Evolutionary conservation across 1,140 invertebrate genomes (phyloP), one percentile per base, ranked within the genome.

Genomic region (Drosophila murphyi): DNA sequence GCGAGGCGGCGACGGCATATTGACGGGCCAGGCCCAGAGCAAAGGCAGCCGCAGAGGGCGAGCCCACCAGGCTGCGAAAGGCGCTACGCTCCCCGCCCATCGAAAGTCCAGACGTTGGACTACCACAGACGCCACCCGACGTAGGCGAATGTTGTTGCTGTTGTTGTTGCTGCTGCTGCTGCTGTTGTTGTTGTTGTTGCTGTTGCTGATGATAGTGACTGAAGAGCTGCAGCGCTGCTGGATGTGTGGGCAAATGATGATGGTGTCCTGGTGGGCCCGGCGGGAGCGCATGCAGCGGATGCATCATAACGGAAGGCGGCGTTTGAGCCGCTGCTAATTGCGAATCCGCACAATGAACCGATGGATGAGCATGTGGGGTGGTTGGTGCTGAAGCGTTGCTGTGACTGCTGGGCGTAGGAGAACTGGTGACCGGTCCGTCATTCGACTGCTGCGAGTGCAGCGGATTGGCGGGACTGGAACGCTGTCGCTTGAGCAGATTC

Each of bases 71-170:
- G 95, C 91, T 95, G 56, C 96, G 95, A 91, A 97, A 97, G 5
- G 97, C 96, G 91, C 96, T 97, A 94, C 97, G 96, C 93, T 97
- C 96, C 81, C 97, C 97, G 79, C 96, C 96, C 96, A 97, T 97
- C 59, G 89, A 90, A 54, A 92, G 74, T 62, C 82, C 73, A 55
- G 77, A 80, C 2, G 76, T 76, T 0, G 80, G 82, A 69, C 74
- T 88, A 48, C 83, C 73, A 2, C 72, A 72, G 5, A 65, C 59
- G 20, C 63, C 65, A 8, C 50, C 56, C 20, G 72, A 79, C 5
- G 72, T 82, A 41, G 86, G 86, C 31, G 86, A 85, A 35, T 83
- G 82, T 61, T 86, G 88, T 39, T 91, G 80, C 2, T 86, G 74
- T n/a, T 78, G 81, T 10, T 65, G 74, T 5, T 86, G 77, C 28